phyloP scores from a whole-genome alignment of 2,888 invertebrate species.

The Luperina testacea region DNA sequence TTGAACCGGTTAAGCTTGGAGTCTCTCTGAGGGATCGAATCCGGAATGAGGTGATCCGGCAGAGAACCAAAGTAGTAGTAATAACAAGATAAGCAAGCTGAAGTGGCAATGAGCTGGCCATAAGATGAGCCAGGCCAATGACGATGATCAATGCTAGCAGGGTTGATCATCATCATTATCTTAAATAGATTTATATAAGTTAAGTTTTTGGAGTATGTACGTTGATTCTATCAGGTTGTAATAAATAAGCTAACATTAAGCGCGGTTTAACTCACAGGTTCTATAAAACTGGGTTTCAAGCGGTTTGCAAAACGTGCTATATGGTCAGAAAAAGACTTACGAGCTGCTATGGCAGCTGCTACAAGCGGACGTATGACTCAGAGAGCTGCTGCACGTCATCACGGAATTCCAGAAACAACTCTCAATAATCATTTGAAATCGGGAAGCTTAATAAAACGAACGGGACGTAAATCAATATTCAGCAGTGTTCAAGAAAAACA shows the following conservation, averaged over 20 bases:
- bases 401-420: slow-evolving; percentile 7
- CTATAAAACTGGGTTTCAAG: neutral
- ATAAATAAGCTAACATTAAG: neutral
- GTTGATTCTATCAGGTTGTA: neutral
- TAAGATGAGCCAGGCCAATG: no score
- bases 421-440: neutral
- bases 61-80: neutral
- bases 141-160: neutral
- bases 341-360: slow-evolving; percentile 22
- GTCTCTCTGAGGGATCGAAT: neutral
- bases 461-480: neutral
- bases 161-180: neutral
- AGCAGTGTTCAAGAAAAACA: slow-evolving; percentile 3
- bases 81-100: neutral
- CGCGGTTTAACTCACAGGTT: neutral
- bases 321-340: slow-evolving; percentile 18
- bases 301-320: neutral
- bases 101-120: no score
- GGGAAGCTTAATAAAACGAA: neutral
- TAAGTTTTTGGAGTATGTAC: no score
- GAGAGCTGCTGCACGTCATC: neutral
- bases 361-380: neutral
- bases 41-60: neutral
- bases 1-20: neutral
- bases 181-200: neutral